A percentile compares a stretch with the other conserved stretches of the same genome.
Evolutionary conservation across 2,113 vertebrate genomes (phyloP).

Genomic region (Acrocephalus kingi): DNA sequence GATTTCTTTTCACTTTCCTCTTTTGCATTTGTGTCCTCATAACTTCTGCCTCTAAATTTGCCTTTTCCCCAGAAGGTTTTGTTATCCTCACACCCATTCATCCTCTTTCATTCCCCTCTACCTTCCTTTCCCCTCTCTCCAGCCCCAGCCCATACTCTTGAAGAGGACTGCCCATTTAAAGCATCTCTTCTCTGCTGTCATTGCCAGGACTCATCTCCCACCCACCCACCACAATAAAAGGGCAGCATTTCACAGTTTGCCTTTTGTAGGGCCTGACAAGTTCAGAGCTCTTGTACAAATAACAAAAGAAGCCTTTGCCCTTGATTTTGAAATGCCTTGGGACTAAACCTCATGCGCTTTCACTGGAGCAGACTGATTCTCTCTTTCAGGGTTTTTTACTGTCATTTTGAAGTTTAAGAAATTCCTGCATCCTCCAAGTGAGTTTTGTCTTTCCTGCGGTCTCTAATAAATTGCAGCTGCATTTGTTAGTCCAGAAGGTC

Average conservation of each 20-base stretch:
- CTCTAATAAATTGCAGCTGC: constrained; percentile 4
- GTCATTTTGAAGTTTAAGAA: not conserved
- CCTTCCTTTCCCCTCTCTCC: not conserved
- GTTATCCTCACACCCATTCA: not conserved
- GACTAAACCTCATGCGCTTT: not conserved
- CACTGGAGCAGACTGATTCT: not conserved
- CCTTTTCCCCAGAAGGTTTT: not conserved
- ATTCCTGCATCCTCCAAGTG: not conserved
- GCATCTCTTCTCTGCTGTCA: not conserved
- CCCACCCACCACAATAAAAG: not conserved
- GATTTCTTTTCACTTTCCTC: not conserved
- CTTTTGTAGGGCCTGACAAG: not conserved
- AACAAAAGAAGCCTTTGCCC: constrained; percentile 5
- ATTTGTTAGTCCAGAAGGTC: not conserved
- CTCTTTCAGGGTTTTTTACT: not conserved
- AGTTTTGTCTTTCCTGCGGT: not conserved
- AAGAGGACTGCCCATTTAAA: not conserved
- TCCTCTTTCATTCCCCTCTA: not conserved
- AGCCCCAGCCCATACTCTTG: not conserved
- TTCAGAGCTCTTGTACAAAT: not conserved
- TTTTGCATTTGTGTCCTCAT: not conserved
- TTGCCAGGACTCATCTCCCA: not conserved
- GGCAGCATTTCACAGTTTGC: not conserved
- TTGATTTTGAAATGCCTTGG: not conserved
- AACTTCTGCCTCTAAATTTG: not conserved